These are phyloP conservation scores for Atopsyche davidsoni DNA, from an alignment of 1,140 invertebrate species.

Conservation along the genomic window DNA sequence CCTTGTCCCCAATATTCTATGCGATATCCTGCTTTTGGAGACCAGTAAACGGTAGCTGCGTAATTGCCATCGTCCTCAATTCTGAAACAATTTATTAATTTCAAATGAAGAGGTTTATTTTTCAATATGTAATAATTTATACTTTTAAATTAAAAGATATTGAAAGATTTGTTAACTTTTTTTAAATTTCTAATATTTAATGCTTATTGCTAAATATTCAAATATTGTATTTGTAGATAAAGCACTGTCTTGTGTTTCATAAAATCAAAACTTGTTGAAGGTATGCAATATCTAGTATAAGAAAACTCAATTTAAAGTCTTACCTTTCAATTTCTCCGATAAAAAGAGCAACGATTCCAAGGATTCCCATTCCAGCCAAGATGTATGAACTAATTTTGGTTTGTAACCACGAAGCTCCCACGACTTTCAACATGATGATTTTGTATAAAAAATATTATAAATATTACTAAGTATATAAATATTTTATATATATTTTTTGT, in stretches of 20 bases:
- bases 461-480: constrained; percentile 14
- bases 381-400: constrained; percentile 67
- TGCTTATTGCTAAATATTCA: neutral
- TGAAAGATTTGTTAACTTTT: too few species aligned
- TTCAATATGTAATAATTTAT: too few species aligned
- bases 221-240: neutral
- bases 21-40: constrained; percentile 57
- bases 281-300: too few species aligned
- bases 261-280: too few species aligned
- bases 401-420: constrained; percentile 70
- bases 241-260: too few species aligned
- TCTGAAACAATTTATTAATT: constrained; percentile 39
- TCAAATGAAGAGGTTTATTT: too few species aligned
- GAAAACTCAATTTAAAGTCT: neutral
- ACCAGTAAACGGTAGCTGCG: constrained; percentile 64
- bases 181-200: too few species aligned
- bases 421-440: constrained; percentile 63
- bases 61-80: constrained; percentile 66
- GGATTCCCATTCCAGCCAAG: constrained; percentile 56
- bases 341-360: constrained; percentile 62
- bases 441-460: constrained; percentile 19
- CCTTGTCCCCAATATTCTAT: constrained; percentile 73
- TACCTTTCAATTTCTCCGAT: constrained; percentile 58
- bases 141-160: too few species aligned
- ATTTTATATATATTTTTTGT: constrained; percentile 3